Conservation (phyloP, 2,113 vertebrate species). For the Menidia beryllina region DNA sequence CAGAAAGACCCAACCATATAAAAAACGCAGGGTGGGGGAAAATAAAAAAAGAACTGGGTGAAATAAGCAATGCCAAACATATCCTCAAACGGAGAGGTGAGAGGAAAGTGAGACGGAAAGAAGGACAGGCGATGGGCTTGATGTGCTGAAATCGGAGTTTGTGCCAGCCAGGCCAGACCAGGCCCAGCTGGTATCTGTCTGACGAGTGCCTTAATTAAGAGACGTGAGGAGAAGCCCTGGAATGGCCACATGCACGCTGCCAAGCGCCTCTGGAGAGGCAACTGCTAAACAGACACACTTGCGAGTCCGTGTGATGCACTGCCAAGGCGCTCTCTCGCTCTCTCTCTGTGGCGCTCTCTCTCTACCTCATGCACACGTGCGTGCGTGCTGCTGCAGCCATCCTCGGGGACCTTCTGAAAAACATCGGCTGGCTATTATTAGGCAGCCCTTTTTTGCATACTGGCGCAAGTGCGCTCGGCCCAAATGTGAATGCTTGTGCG, state of each 20-base stretch:
- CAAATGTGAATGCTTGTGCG: slow-evolving; percentile 39
- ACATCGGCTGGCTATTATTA: slow-evolving; percentile 73
- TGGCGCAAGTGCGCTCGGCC: slow-evolving; percentile 37
- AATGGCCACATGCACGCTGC: slow-evolving; percentile 69
- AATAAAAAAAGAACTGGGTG: background rate
- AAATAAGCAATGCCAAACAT: background rate
- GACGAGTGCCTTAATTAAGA: slow-evolving; percentile 81
- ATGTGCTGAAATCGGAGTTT: slow-evolving; percentile 59
- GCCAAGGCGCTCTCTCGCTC: slow-evolving; percentile 46
- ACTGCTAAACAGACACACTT: slow-evolving; percentile 67
- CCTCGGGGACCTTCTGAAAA: slow-evolving; percentile 70
- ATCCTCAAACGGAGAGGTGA: slow-evolving; percentile 2
- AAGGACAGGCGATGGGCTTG: slow-evolving; percentile 12
- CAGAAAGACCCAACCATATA: background rate
- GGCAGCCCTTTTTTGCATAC: slow-evolving; percentile 73
- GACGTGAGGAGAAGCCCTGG: slow-evolving; percentile 71
- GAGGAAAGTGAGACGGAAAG: slow-evolving; percentile 3
- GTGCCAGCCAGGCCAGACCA: slow-evolving; percentile 71
- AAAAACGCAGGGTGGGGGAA: too few relatives aligned
- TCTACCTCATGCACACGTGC: slow-evolving; percentile 9
- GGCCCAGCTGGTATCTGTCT: slow-evolving; percentile 79
- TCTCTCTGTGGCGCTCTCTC: background rate
- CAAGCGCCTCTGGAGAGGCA: slow-evolving; percentile 72
- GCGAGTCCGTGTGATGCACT: slow-evolving; percentile 61
- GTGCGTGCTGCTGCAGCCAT: slow-evolving; percentile 1